These are phyloP conservation scores for Leptonema lineaticorne DNA, from an alignment of 1,140 invertebrate species.

Conservation along the genomic window DNA sequence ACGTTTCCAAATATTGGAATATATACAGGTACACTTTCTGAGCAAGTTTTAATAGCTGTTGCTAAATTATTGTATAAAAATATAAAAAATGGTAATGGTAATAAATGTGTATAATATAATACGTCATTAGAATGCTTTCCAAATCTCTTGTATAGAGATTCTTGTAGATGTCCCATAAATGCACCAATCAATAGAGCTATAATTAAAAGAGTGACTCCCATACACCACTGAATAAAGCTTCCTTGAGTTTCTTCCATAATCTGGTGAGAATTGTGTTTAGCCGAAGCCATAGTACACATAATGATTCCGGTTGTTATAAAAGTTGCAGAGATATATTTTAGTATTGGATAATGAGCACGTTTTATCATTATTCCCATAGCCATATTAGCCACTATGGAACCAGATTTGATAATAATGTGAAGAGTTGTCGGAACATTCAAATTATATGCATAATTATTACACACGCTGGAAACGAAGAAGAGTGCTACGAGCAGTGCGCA, in stretches of 20 bases:
- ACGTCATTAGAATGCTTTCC: conserved; percentile 37
- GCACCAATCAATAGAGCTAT: conserved; percentile 33
- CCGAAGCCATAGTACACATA: conserved; percentile 34
- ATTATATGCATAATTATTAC: conserved; percentile 40
- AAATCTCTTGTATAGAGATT: conserved; percentile 32
- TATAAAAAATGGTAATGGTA: conserved; percentile 35
- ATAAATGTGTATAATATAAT: conserved; percentile 35
- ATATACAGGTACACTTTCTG: not conserved
- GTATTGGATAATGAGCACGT: conserved; percentile 17
- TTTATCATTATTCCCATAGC: conserved; percentile 29
- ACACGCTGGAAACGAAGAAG: conserved; percentile 35
- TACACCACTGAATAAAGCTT: conserved; percentile 27
- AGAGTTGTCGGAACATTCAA: conserved; percentile 36
- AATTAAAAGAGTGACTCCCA: conserved; percentile 28
- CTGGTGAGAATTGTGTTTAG: conserved; percentile 20
- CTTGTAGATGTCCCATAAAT: conserved; percentile 36
- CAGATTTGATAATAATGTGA: conserved; percentile 41
- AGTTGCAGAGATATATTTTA: conserved; percentile 32
- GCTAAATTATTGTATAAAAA: conserved; percentile 35
- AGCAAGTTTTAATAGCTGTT: conserved; percentile 19
- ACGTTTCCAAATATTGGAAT: conserved; percentile 25
- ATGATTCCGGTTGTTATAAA: conserved; percentile 34
- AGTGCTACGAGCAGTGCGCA: conserved; percentile 29
- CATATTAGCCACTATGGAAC: conserved; percentile 37
- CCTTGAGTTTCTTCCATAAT: not conserved